Evolutionary conservation across 2,888 invertebrate species (phyloP).

Genomic region (Mayetiola destructor): DNA sequence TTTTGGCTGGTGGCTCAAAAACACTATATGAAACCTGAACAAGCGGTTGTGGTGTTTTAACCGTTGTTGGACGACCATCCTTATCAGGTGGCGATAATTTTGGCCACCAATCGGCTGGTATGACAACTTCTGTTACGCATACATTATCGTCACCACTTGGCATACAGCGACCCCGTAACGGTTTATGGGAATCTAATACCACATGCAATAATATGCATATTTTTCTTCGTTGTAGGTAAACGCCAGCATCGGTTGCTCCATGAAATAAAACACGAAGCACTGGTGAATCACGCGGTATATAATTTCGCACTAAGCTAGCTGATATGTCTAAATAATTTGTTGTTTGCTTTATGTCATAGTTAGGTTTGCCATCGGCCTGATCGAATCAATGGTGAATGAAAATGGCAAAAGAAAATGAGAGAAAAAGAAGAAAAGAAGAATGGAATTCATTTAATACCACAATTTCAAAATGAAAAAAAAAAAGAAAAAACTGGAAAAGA

Average conservation of each 20-base stretch:
- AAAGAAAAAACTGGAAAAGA: no score
- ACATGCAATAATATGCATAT: slow-evolving; percentile 73
- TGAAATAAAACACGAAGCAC: slow-evolving; percentile 87
- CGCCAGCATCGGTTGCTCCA: slow-evolving; percentile 74
- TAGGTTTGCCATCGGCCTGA: background rate
- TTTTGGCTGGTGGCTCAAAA: slow-evolving; percentile 60
- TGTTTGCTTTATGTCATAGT: slow-evolving; percentile 38
- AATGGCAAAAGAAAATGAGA: background rate
- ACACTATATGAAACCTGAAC: slow-evolving; percentile 78
- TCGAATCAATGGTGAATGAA: background rate
- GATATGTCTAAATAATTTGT: slow-evolving; percentile 76
- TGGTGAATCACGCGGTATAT: slow-evolving; percentile 77
- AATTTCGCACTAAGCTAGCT: slow-evolving; percentile 79
- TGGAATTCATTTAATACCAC: no score
- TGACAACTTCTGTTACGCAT: slow-evolving; percentile 73
- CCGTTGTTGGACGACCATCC: slow-evolving; percentile 41
- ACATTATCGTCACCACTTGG: slow-evolving; percentile 87
- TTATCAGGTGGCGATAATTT: slow-evolving; percentile 50
- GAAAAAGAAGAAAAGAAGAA: background rate
- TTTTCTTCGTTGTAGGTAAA: slow-evolving; percentile 59
- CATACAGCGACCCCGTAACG: slow-evolving; percentile 78
- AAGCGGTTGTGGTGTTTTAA: slow-evolving; percentile 53
- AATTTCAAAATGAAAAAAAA: no score
- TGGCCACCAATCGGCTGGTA: slow-evolving; percentile 88
- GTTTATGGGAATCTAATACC: slow-evolving; percentile 42